Percentiles rank a stretch among this genome's conserved stretches.
phyloP scores from a whole-genome alignment of 2,113 vertebrate species.

The Sturnira hondurensis region DNA sequence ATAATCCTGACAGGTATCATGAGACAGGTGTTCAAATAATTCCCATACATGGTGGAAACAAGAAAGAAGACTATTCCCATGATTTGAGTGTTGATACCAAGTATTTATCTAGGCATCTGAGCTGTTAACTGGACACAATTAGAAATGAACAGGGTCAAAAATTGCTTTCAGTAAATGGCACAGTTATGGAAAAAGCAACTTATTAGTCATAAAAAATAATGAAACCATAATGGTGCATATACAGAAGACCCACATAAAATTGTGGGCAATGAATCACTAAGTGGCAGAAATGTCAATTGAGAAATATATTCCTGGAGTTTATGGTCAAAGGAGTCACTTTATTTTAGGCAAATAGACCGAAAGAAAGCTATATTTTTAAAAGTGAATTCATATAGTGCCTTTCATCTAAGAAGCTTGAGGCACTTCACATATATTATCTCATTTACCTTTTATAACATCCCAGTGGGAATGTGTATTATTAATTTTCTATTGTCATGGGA shows the following conservation, averaged over 20 bases:
- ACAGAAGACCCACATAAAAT: slow-evolving; percentile 16
- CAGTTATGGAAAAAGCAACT: slow-evolving; percentile 18
- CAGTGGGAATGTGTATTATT: slow-evolving; percentile 63
- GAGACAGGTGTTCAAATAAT: not conserved
- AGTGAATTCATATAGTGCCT: slow-evolving; percentile 50
- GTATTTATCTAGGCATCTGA: slow-evolving; percentile 17
- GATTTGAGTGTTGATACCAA: slow-evolving; percentile 5
- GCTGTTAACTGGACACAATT: slow-evolving; percentile 15
- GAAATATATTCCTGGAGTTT: slow-evolving; percentile 10
- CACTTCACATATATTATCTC: slow-evolving; percentile 68
- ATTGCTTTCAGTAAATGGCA: slow-evolving; percentile 35
- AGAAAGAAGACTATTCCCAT: not conserved
- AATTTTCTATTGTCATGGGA: slow-evolving; percentile 49
- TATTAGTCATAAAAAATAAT: slow-evolving; percentile 41
- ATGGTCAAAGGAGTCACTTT: slow-evolving; percentile 29
- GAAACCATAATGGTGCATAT: slow-evolving; percentile 19
- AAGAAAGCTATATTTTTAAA: slow-evolving; percentile 61
- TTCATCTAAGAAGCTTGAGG: slow-evolving; percentile 56
- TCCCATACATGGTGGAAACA: not conserved
- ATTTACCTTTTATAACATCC: slow-evolving; percentile 68
- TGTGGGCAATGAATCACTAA: not conserved
- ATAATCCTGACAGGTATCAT: not conserved
- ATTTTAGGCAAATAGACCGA: slow-evolving; percentile 48
- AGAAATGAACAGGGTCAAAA: slow-evolving; percentile 32
- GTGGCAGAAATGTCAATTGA: not conserved